Evolutionary conservation across 2,888 invertebrate species (phyloP).

Genomic region (Lysandra bellargus): DNA sequence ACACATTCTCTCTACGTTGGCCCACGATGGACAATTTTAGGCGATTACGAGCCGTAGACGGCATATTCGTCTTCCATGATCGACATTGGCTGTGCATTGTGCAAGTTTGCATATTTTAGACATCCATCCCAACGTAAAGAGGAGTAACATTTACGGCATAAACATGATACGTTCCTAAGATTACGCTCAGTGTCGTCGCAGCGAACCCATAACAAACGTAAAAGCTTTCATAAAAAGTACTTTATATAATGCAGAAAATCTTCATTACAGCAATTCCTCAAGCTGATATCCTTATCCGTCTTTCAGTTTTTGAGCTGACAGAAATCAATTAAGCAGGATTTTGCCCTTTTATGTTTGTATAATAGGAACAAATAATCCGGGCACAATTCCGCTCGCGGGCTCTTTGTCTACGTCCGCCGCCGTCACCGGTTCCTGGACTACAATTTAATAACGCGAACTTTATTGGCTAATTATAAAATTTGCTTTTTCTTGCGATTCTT

Average conservation of each 20-base stretch:
- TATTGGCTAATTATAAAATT: conserved; percentile 58
- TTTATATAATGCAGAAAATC: not conserved
- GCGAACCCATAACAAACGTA: not conserved
- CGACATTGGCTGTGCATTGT: no score
- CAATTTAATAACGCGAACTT: conserved; percentile 60
- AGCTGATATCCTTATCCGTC: not conserved
- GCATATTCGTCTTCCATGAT: no score
- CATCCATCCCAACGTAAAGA: not conserved
- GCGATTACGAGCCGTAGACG: no score
- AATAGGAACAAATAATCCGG: conserved; percentile 27
- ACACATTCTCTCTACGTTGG: no score
- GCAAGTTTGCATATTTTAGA: not conserved
- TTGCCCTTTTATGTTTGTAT: conserved; percentile 22
- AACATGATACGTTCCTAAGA: not conserved
- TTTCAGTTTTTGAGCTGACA: conserved; percentile 18
- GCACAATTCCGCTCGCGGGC: conserved; percentile 3
- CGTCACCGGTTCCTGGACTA: conserved; percentile 51
- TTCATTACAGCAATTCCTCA: not conserved
- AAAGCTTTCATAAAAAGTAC: not conserved
- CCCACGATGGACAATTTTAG: no score
- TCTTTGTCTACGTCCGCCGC: conserved; percentile 39
- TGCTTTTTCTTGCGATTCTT: conserved; percentile 27
- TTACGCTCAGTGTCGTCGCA: not conserved
- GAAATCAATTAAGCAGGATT: conserved; percentile 2
- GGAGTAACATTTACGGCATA: no score